A percentile compares a stretch with the other conserved stretches of the same genome.
Evolutionary conservation across 2,888 invertebrate species (phyloP).

Genomic region (Parnassius smintheus): DNA sequence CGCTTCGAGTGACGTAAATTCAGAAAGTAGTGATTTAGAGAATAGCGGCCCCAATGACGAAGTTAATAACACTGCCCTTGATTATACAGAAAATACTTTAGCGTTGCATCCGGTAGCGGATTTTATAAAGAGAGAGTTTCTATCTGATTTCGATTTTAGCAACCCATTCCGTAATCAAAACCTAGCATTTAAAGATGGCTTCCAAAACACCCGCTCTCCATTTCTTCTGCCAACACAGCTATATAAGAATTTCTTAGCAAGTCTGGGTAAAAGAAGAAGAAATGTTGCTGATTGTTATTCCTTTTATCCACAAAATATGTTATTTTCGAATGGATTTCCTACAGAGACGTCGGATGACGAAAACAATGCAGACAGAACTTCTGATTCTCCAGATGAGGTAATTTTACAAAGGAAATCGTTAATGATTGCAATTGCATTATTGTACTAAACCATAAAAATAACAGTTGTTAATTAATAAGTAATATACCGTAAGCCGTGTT

Average conservation of each 20-base stretch:
- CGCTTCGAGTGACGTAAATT: conserved; percentile 63
- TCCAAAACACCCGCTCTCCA: conserved; percentile 63
- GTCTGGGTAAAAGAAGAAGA: conserved; percentile 72
- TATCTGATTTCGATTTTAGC: conserved; percentile 69
- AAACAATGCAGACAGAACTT: conserved; percentile 57
- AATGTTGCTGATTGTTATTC: conserved; percentile 74
- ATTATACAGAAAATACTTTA: conserved; percentile 67
- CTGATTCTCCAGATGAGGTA: conserved; percentile 79
- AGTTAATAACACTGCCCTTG: conserved; percentile 52
- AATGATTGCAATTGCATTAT: too few species aligned
- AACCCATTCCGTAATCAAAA: conserved; percentile 72
- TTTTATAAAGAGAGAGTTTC: conserved; percentile 76
- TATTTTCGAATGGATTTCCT: conserved; percentile 74
- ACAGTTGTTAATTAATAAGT: too few species aligned
- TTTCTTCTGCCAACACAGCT: conserved; percentile 88
- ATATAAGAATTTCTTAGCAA: conserved; percentile 89
- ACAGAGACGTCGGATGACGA: conserved; percentile 73
- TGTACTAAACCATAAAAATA: too few species aligned
- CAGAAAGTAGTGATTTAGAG: conserved; percentile 70
- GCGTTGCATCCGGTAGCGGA: conserved; percentile 70
- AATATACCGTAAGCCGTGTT: too few species aligned
- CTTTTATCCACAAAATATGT: conserved; percentile 78
- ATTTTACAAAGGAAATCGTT: conserved; percentile 18
- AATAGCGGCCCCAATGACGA: conserved; percentile 62
- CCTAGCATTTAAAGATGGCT: conserved; percentile 65